Percentiles rank a stretch among this genome's conserved stretches.
phyloP scores from a whole-genome alignment of 2,888 invertebrate species.

The Calameuta filiformis region DNA sequence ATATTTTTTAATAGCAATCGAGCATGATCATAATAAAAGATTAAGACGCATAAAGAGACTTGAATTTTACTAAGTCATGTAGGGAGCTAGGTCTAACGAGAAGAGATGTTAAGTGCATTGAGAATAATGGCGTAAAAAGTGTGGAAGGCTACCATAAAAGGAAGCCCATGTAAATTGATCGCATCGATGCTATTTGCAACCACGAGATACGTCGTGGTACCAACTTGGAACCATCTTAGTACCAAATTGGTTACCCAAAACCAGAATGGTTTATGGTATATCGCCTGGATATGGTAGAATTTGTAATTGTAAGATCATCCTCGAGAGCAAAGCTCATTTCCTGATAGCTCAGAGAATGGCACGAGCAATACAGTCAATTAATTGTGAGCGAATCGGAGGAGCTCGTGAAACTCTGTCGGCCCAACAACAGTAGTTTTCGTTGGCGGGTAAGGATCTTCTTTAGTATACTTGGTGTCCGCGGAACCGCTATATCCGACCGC shows the following conservation, averaged over 20 bases:
- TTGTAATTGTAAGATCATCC: background rate
- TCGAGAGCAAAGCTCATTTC: background rate
- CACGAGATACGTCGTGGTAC: background rate
- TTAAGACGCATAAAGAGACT: background rate
- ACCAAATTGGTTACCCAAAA: background rate
- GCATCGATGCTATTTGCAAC: background rate
- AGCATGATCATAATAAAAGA: background rate
- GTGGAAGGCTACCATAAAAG: background rate
- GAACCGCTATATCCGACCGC: slow-evolving; percentile 61
- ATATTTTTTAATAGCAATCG: background rate
- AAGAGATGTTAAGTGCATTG: background rate
- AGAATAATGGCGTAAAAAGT: background rate
- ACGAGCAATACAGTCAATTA: background rate
- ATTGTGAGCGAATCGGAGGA: background rate
- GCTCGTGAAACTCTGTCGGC: slow-evolving; percentile 38
- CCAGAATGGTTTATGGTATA: background rate
- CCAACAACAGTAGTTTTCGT: slow-evolving; percentile 47
- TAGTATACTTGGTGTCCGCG: slow-evolving; percentile 55
- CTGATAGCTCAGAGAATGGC: background rate
- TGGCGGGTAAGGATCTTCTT: slow-evolving; percentile 56
- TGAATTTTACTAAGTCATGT: background rate
- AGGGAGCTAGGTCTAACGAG: background rate
- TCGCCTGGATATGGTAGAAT: background rate
- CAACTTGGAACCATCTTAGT: background rate
- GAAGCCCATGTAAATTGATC: background rate